These are phyloP conservation scores for Chondrilla cf. caribensis DNA, from an alignment of 37 sponge, comb jelly and placozoan genomes.

Conservation along the genomic window DNA sequence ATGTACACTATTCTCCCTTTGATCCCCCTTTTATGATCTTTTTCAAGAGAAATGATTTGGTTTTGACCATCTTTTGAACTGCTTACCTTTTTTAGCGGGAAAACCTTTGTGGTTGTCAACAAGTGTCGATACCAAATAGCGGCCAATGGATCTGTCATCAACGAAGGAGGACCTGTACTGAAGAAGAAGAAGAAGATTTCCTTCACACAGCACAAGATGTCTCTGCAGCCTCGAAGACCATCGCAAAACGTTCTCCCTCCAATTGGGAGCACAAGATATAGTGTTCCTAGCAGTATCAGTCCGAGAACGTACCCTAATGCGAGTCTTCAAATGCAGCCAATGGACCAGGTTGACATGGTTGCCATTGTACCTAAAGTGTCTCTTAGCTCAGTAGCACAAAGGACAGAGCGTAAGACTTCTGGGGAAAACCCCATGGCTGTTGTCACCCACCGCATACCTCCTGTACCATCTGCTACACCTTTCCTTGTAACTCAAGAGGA, in stretches of 20 bases:
- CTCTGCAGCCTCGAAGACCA: constrained; percentile 9
- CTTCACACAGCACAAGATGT: background rate
- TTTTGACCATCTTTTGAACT: too few species aligned
- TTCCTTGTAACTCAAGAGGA: background rate
- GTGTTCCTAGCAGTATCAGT: background rate
- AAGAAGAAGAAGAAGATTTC: background rate
- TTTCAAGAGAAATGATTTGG: too few species aligned
- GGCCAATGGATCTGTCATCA: background rate
- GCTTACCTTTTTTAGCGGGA: too few species aligned
- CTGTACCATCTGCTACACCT: constrained; percentile 7
- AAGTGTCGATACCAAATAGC: background rate
- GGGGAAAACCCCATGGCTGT: constrained; percentile 12
- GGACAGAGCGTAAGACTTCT: background rate
- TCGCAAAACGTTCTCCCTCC: constrained; percentile 3
- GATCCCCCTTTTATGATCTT: too few species aligned
- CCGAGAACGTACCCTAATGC: background rate
- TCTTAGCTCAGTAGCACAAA: background rate
- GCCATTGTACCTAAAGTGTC: background rate
- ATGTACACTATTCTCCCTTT: too few species aligned
- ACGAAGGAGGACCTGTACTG: background rate
- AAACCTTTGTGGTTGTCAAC: background rate
- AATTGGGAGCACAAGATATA: background rate
- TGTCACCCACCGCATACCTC: constrained; percentile 2
- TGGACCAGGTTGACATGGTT: background rate
- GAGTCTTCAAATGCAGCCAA: background rate